phyloP scores from a whole-genome alignment of 1,140 invertebrate genomes.

The Mizuhopecten yessoensis region DNA sequence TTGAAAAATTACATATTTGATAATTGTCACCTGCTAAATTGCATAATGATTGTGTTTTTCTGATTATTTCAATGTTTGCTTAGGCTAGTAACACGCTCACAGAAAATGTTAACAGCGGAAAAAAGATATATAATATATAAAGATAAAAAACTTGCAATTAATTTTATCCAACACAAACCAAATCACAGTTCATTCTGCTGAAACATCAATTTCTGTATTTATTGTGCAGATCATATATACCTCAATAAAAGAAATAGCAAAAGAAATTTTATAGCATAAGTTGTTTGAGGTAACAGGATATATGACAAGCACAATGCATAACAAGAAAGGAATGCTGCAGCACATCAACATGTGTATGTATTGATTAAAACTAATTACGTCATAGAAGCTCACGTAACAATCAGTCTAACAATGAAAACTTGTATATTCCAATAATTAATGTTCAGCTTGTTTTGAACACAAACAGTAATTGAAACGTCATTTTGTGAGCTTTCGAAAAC shows the following conservation, averaged over 20 bases:
- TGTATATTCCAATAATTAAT: no score
- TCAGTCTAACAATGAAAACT: no score
- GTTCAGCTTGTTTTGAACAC: no score
- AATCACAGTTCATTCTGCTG: not conserved
- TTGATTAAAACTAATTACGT: conserved; percentile 35
- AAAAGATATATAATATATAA: not conserved
- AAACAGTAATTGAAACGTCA: no score
- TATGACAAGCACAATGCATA: not conserved
- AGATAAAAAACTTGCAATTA: not conserved
- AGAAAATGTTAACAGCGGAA: conserved; percentile 26
- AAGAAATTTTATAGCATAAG: not conserved
- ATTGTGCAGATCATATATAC: conserved; percentile 9
- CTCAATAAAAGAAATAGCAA: not conserved
- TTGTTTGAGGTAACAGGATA: not conserved
- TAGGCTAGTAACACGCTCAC: conserved; percentile 7
- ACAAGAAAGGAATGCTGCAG: not conserved
- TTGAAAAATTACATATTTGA: no score
- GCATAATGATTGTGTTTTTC: not conserved
- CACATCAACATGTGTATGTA: not conserved
- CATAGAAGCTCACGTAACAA: not conserved
- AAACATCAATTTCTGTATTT: conserved; percentile 3
- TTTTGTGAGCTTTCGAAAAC: no score
- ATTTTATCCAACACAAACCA: not conserved
- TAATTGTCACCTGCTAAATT: not conserved
- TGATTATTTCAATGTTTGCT: not conserved